Evolutionary conservation across 2,888 invertebrate genomes (phyloP).

Genomic region (Phengaris arion): DNA sequence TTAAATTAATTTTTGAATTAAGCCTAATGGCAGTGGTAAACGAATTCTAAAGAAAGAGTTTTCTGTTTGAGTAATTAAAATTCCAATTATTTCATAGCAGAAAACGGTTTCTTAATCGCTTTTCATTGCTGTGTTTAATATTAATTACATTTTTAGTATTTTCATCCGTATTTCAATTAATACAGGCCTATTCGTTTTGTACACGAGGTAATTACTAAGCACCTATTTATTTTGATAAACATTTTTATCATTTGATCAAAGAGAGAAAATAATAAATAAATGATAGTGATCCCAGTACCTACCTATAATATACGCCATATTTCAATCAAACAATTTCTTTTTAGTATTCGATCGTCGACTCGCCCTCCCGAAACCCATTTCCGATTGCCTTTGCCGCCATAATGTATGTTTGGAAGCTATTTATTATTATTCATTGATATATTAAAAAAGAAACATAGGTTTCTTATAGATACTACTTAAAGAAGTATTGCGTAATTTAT

Average conservation of each 20-base stretch:
- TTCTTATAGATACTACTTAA: neutral
- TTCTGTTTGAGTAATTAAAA: constrained; percentile 67
- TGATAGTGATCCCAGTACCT: neutral
- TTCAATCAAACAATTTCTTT: constrained; percentile 44
- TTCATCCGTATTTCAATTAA: constrained; percentile 29
- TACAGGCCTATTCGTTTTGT: constrained; percentile 4
- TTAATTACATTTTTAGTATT: constrained; percentile 40
- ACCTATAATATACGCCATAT: constrained; percentile 15
- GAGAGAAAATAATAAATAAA: constrained; percentile 11
- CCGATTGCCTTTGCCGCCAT: constrained; percentile 43
- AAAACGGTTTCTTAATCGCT: constrained; percentile 65
- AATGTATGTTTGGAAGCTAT: constrained; percentile 33
- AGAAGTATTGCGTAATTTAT: constrained; percentile 1
- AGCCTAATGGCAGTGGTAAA: constrained; percentile 76
- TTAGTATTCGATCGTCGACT: constrained; percentile 50
- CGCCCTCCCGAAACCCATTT: constrained; percentile 47
- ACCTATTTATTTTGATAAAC: neutral
- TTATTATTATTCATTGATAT: constrained; percentile 19
- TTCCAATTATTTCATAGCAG: constrained; percentile 67
- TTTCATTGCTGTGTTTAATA: constrained; percentile 51
- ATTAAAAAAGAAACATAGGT: neutral
- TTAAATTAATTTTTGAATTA: constrained; percentile 80
- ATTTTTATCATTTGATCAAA: constrained; percentile 2
- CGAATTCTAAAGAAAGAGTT: constrained; percentile 75
- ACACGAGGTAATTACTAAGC: constrained; percentile 1